These are phyloP conservation scores for Cephus nigrinus DNA, from an alignment of 2,888 invertebrate species.

Conservation along the genomic window DNA sequence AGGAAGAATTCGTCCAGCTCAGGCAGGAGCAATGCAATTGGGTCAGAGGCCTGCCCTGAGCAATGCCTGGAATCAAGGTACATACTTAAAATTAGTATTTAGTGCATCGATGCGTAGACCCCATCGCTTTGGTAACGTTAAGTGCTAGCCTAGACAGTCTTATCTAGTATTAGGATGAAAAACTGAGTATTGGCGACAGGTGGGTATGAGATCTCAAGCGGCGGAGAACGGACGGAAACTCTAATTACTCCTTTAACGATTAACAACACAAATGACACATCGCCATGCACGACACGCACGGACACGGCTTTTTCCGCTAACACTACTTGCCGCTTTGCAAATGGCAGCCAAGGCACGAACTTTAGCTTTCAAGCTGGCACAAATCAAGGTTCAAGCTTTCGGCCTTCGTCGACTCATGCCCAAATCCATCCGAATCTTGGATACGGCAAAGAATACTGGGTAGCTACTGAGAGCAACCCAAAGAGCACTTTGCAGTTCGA, in stretches of 20 bases:
- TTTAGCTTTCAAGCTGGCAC: background rate
- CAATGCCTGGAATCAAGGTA: conserved; percentile 42
- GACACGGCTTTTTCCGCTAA: background rate
- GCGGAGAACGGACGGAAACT: background rate
- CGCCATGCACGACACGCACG: background rate
- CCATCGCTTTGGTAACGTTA: background rate
- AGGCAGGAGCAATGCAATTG: background rate
- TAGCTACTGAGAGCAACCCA: background rate
- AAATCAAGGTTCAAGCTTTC: background rate
- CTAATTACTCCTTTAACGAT: background rate
- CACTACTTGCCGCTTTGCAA: background rate
- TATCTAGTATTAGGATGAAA: background rate
- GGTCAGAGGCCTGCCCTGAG: background rate
- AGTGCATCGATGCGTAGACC: background rate
- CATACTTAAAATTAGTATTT: background rate
- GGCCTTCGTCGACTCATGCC: background rate
- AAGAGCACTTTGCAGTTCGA: background rate
- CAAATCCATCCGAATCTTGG: background rate
- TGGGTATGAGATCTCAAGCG: background rate
- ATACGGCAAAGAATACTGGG: background rate
- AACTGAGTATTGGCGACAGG: background rate
- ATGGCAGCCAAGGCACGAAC: background rate
- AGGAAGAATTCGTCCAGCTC: background rate
- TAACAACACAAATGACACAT: background rate
- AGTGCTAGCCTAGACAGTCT: background rate